Evolutionary conservation across 1,140 invertebrate genomes (phyloP).

Genomic region (Cherax quadricarinatus): DNA sequence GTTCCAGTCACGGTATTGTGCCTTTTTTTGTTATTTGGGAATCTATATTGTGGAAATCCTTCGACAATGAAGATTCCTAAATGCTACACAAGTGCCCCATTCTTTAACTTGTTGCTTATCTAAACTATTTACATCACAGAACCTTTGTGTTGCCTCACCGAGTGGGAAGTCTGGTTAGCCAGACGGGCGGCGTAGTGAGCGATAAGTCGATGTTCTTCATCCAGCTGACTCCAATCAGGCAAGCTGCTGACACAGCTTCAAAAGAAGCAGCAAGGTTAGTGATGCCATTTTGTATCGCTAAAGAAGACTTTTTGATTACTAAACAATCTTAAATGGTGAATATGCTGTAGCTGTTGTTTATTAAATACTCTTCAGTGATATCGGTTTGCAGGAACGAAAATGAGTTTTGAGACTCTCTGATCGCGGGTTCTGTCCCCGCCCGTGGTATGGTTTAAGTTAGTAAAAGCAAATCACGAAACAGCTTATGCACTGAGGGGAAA

Average conservation of each 20-base stretch:
- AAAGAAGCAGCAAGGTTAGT: background rate
- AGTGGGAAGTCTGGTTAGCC: conserved; percentile 88
- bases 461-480: background rate
- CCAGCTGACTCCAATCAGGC: conserved; percentile 80
- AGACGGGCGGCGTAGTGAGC: conserved; percentile 95
- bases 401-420: no score
- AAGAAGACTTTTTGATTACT: background rate
- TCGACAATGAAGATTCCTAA: no score
- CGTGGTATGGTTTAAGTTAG: no score
- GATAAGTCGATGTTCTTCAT: conserved; percentile 96
- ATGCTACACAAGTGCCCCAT: no score
- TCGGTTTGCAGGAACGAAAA: background rate
- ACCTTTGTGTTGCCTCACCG: conserved; percentile 80
- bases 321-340: background rate
- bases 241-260: conserved; percentile 83
- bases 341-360: background rate
- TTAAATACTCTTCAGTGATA: background rate
- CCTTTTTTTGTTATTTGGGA: no score
- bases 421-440: no score
- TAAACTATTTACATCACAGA: no score
- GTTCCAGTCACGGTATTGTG: no score
- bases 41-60: no score
- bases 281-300: background rate
- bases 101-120: no score
- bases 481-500: background rate